A percentile compares a stretch with the other conserved stretches of the same genome.
phyloP scores from a whole-genome alignment of 2,797 vertebrate genomes.

The Distichodus sexfasciatus region DNA sequence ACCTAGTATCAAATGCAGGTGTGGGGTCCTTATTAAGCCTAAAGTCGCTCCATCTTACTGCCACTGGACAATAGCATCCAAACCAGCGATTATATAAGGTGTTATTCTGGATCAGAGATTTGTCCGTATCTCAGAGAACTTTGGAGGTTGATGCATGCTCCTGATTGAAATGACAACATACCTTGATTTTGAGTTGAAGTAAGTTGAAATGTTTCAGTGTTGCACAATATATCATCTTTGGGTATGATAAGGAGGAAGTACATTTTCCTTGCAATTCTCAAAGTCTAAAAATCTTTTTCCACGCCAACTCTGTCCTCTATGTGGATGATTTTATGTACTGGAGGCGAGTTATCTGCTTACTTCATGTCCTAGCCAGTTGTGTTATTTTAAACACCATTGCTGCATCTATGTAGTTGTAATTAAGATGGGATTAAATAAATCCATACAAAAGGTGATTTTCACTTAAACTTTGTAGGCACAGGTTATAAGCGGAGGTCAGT shows the following conservation, averaged over 20 bases:
- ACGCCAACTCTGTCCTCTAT: background rate
- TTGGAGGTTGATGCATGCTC: too few relatives aligned
- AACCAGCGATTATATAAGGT: constrained; percentile 27
- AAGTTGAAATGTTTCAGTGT: constrained; percentile 47
- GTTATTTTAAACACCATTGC: too few relatives aligned
- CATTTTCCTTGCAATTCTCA: constrained; percentile 53
- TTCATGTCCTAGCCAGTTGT: background rate
- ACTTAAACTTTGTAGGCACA: background rate
- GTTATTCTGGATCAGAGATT: constrained; percentile 8
- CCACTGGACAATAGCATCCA: background rate
- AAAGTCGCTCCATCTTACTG: constrained; percentile 8
- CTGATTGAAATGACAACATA: constrained; percentile 2
- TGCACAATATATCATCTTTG: constrained; percentile 53
- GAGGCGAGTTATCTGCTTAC: background rate
- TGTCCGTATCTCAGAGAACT: too few relatives aligned
- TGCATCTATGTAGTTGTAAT: too few relatives aligned
- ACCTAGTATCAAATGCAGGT: constrained; percentile 8
- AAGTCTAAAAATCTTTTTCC: background rate
- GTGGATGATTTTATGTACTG: background rate
- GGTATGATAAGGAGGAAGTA: constrained; percentile 56
- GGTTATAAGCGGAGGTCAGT: constrained; percentile 1
- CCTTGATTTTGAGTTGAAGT: background rate
- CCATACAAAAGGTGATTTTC: background rate
- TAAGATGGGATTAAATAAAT: background rate
- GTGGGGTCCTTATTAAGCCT: constrained; percentile 15